Evolutionary conservation across 2,888 invertebrate genomes (phyloP).

Genomic region (Anaspis maculata): DNA sequence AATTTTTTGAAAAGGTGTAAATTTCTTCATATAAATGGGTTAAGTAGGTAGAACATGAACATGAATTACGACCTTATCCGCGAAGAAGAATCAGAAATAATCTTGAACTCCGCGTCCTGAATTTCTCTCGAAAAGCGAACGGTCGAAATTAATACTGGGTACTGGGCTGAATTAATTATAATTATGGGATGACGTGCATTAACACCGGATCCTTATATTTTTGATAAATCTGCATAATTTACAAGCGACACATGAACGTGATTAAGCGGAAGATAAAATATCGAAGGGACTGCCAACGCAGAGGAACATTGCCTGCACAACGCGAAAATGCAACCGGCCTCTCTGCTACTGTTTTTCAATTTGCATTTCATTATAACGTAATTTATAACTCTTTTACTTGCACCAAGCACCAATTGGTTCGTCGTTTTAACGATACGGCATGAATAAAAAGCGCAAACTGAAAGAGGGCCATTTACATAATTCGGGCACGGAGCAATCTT

Average conservation of each 20-base stretch:
- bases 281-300: neutral
- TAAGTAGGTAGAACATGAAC: no score
- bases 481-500: no score
- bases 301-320: conserved; percentile 6
- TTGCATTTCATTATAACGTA: conserved; percentile 13
- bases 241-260: conserved; percentile 7
- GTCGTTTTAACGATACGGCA: conserved; percentile 4
- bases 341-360: conserved; percentile 16
- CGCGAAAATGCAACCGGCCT: conserved; percentile 14
- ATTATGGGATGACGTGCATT: conserved; percentile 8
- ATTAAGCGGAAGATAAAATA: conserved; percentile 9
- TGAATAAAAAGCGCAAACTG: conserved; percentile 5
- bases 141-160: no score
- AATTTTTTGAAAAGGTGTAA: no score
- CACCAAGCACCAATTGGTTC: conserved; percentile 9
- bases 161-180: no score
- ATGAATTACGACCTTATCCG: no score
- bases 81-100: no score
- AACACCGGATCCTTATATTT: conserved; percentile 8
- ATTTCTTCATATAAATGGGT: no score
- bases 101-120: no score
- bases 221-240: conserved; percentile 11
- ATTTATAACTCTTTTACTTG: conserved; percentile 14
- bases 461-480: conserved; percentile 5
- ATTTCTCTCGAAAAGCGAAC: no score